phyloP scores from a whole-genome alignment of 37 sponge, comb jelly and placozoan genomes.

The Chondrosia reniformis region DNA sequence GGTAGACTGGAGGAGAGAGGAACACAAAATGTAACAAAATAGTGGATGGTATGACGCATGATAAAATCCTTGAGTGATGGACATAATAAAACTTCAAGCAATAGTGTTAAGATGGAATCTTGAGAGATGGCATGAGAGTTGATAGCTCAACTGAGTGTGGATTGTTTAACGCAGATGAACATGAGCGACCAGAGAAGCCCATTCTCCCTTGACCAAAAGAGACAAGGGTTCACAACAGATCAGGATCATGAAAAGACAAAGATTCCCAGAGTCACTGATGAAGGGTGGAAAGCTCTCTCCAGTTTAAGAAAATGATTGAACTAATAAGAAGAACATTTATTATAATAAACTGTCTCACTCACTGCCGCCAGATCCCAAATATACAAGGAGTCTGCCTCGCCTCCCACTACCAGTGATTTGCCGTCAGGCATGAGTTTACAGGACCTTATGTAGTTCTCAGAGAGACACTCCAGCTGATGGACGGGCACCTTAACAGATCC shows the following conservation, averaged over 20 bases:
- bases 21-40: background rate
- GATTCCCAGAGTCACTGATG: too few species aligned
- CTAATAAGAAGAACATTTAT: too few species aligned
- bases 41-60: background rate
- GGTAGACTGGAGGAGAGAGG: slow-evolving; percentile 29
- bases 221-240: too few species aligned
- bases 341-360: slow-evolving; percentile 15
- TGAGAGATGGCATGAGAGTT: too few species aligned
- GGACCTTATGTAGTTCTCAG: slow-evolving; percentile 94
- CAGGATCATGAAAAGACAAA: too few species aligned
- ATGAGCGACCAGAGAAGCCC: too few species aligned
- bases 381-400: slow-evolving; percentile 89
- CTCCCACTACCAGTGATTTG: slow-evolving; percentile 87
- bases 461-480: slow-evolving; percentile 79
- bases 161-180: too few species aligned
- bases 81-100: background rate
- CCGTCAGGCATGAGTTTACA: slow-evolving; percentile 97
- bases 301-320: too few species aligned
- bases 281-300: too few species aligned
- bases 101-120: too few species aligned
- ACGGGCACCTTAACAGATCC: slow-evolving; percentile 53
- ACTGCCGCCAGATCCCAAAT: slow-evolving; percentile 89
- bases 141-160: too few species aligned
- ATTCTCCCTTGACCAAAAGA: too few species aligned
- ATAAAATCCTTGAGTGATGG: background rate